These are phyloP conservation scores for Seira ritae DNA, from an alignment of 2,888 invertebrate species.

Conservation along the genomic window DNA sequence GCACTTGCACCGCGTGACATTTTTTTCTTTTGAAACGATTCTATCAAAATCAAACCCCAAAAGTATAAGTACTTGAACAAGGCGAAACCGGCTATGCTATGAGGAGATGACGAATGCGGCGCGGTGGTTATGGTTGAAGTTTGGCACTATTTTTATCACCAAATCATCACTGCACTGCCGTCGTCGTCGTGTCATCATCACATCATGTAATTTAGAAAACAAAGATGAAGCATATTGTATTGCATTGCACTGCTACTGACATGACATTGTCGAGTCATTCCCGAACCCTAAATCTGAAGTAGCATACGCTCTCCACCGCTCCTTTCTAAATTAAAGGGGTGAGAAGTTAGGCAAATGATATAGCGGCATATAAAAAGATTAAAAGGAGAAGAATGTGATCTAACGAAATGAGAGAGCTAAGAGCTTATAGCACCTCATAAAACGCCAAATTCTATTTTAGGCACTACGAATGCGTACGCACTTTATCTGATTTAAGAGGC, in stretches of 20 bases:
- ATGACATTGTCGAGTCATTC: background rate
- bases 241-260: slow-evolving; percentile 12
- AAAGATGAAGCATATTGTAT: too few relatives aligned
- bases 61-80: background rate
- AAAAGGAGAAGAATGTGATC: slow-evolving; percentile 2
- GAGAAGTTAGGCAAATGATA: background rate
- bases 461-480: slow-evolving; percentile 21
- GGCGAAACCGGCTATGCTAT: background rate
- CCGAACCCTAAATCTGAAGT: slow-evolving; percentile 11
- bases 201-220: slow-evolving; percentile 14
- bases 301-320: background rate
- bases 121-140: slow-evolving; percentile 4
- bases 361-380: background rate
- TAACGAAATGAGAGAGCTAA: slow-evolving; percentile 2
- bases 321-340: slow-evolving; percentile 8
- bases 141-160: slow-evolving; percentile 16
- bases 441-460: background rate
- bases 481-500: background rate
- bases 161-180: slow-evolving; percentile 17
- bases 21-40: slow-evolving; percentile 3
- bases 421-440: background rate
- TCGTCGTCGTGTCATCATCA: slow-evolving; percentile 2
- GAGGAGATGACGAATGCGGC: too few relatives aligned
- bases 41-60: background rate
- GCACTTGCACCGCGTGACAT: slow-evolving; percentile 6